Base-by-base conservation (phyloP, 1,140 invertebrate species). In the Antheraea mylitta region DNA sequence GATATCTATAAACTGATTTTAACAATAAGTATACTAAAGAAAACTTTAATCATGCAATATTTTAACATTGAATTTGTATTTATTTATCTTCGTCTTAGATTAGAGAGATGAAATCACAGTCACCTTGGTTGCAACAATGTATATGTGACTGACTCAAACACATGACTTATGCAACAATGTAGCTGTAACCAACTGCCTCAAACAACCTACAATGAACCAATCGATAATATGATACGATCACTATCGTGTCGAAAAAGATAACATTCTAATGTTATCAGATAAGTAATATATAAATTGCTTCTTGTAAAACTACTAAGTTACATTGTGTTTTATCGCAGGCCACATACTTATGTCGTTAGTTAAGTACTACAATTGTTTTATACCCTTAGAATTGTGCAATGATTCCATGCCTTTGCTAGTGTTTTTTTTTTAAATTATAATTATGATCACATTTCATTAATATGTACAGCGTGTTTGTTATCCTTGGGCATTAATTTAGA, bases 291-390 rank as follows among this genome's bases (percentile, higher is more conserved):
- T 53, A 53, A 53, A 53, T 53, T 53, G 45, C 45, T 53, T 53
- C 45, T 53, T 53, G 45, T 53, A 53, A 53, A 53, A 53, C 16
- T 16, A 42, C 38, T n/a, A 53, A 42, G 11, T 53, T 53, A 53
- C 11, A 53, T 53, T 53, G 45, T 53, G 45, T 53, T 53, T 53
- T 53, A 53, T 53, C 45, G 45, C 45, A 53, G 45, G 45, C 16
- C 45, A 16, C 45, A 53, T 42, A 42, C 38, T 7, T 42, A 42
- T 53, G 6, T 13, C 13, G 45, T 53, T 53, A 13, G 45, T 53
- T 53, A 16, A 53, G 45, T 53, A 53, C 16, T 11, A 53, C 16
- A 53, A 53, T 16, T 53, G 11, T 53, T 11, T 2, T 53, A 53
- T 53, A 53, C 16, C 45, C 16, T 53, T 53, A 53, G 45, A 53